Percentiles rank a stretch among this genome's conserved stretches.
phyloP scores from a whole-genome alignment of 2,888 invertebrate species.

The Julus scandinavius region DNA sequence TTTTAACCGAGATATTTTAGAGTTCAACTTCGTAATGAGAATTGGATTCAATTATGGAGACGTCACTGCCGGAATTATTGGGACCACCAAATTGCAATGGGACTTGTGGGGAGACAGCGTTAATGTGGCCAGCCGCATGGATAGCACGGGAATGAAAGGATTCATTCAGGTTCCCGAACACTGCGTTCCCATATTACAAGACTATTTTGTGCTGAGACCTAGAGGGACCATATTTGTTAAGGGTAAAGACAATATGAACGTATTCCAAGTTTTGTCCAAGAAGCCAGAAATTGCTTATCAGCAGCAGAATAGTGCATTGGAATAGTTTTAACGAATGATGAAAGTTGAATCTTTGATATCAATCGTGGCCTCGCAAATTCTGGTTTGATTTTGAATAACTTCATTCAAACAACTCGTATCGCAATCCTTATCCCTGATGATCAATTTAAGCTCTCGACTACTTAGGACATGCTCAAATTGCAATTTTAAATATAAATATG shows the following conservation, averaged over 20 bases:
- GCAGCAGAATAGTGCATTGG: background rate
- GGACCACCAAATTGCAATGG: slow-evolving; percentile 94
- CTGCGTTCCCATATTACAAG: slow-evolving; percentile 76
- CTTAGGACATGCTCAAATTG: no score
- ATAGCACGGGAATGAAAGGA: slow-evolving; percentile 90
- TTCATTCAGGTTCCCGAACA: slow-evolving; percentile 82
- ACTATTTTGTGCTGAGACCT: slow-evolving; percentile 87
- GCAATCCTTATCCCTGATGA: no score
- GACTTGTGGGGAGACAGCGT: slow-evolving; percentile 99
- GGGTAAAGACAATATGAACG: slow-evolving; percentile 96
- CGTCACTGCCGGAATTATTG: slow-evolving; percentile 95
- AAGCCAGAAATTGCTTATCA: slow-evolving; percentile 58
- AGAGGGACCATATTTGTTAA: slow-evolving; percentile 95
- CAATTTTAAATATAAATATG: no score
- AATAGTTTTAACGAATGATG: background rate
- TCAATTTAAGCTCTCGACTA: no score
- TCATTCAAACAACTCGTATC: no score
- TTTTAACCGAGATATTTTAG: slow-evolving; percentile 89
- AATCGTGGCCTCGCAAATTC: no score
- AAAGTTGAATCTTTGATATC: background rate
- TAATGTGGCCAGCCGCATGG: slow-evolving; percentile 97
- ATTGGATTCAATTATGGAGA: slow-evolving; percentile 95
- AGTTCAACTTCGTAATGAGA: slow-evolving; percentile 83
- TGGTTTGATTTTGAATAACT: no score
- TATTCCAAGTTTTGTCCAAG: slow-evolving; percentile 73